Evolutionary conservation across 2,888 invertebrate species (phyloP).

Genomic region (Pimpla rufipes): DNA sequence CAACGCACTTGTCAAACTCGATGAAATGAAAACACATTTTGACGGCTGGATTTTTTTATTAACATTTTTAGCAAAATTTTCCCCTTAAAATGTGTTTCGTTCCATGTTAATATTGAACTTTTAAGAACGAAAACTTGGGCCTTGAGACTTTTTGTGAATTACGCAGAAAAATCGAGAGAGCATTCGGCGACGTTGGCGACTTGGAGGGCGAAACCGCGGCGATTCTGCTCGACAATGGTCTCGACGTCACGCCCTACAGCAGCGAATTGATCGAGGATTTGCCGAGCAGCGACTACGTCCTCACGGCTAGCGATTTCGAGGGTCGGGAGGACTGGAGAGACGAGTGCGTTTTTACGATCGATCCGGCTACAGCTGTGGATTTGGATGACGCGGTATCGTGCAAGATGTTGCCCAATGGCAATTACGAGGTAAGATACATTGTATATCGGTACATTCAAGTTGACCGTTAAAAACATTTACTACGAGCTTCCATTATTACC

Average conservation of each 20-base stretch:
- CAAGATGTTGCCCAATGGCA: slow-evolving; percentile 90
- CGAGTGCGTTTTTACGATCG: slow-evolving; percentile 96
- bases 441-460: neutral
- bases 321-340: slow-evolving; percentile 89
- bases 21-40: no score
- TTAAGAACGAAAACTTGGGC: no score
- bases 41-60: no score
- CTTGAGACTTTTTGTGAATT: slow-evolving; percentile 37
- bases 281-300: slow-evolving; percentile 83
- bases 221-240: slow-evolving; percentile 92
- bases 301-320: slow-evolving; percentile 85
- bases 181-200: slow-evolving; percentile 92
- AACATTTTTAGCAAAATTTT: no score
- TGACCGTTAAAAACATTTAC: no score
- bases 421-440: slow-evolving; percentile 87
- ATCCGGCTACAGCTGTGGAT: slow-evolving; percentile 96
- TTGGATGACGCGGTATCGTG: slow-evolving; percentile 98
- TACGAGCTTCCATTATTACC: no score
- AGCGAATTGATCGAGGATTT: slow-evolving; percentile 86
- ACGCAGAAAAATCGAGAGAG: slow-evolving; percentile 87
- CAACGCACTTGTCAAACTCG: neutral
- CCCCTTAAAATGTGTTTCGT: no score
- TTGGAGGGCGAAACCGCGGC: slow-evolving; percentile 92
- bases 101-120: no score
- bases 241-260: slow-evolving; percentile 91